These are phyloP conservation scores for Scolopax rusticola DNA, from an alignment of 2,797 vertebrate genomes.

Conservation along the genomic window DNA sequence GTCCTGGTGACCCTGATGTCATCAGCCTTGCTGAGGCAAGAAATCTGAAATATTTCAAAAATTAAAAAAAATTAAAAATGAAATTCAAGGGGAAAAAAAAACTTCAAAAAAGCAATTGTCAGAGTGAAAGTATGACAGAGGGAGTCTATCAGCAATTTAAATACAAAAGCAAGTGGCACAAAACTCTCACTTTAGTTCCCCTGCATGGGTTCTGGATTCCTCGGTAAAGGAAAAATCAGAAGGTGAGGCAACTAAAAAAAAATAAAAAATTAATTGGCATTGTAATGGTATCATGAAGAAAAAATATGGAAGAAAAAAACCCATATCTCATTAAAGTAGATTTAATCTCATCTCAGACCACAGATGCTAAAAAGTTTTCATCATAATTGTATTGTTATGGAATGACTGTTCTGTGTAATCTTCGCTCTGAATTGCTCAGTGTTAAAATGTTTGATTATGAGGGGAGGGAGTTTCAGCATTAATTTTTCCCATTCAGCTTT, in stretches of 20 bases:
- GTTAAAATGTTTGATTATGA: conserved; percentile 57
- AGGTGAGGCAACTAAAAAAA: background rate
- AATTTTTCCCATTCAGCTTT: conserved; percentile 58
- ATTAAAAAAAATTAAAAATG: background rate
- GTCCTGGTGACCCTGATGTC: background rate
- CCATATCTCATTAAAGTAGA: conserved; percentile 48
- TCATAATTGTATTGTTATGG: conserved; percentile 71
- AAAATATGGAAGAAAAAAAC: conserved; percentile 34
- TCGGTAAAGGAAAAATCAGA: background rate
- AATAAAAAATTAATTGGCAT: background rate
- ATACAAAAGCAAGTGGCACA: background rate
- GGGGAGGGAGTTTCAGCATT: conserved; percentile 30
- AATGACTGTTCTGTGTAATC: conserved; percentile 40
- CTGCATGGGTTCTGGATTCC: background rate
- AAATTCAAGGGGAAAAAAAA: too few relatives aligned
- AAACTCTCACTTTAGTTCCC: background rate
- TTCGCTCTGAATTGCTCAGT: conserved; percentile 34
- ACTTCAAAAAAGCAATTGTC: background rate
- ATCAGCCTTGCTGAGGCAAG: background rate
- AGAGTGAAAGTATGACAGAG: background rate
- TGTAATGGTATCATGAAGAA: background rate
- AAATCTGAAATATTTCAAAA: background rate
- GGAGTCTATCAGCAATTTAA: background rate
- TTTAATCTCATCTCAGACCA: conserved; percentile 65
- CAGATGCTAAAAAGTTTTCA: conserved; percentile 68